phyloP scores from a whole-genome alignment of 2,888 invertebrate genomes.

The Empis livida region DNA sequence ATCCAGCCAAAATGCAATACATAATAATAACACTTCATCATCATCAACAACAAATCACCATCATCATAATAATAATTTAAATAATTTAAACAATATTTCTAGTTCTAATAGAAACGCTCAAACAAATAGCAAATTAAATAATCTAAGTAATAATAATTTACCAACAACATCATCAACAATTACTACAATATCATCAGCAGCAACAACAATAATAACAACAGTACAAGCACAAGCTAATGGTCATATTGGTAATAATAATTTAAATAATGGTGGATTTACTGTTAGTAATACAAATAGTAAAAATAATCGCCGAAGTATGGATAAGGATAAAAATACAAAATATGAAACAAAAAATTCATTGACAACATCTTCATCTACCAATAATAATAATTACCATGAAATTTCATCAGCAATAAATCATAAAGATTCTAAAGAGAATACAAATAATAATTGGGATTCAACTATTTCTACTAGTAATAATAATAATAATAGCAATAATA shows the following conservation, averaged over 20 bases:
- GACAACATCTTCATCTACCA: conserved; percentile 11
- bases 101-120: conserved; percentile 19
- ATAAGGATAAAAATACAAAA: conserved; percentile 28
- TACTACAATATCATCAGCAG: conserved; percentile 10
- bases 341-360: conserved; percentile 6
- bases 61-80: conserved; percentile 2
- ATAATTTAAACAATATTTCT: conserved; percentile 14
- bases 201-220: conserved; percentile 9
- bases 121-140: conserved; percentile 11
- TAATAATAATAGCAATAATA: conserved; percentile 22
- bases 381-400: conserved; percentile 13
- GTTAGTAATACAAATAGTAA: neutral
- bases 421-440: neutral
- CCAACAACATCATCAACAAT: neutral
- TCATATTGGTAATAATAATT: conserved; percentile 10
- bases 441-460: neutral
- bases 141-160: conserved; percentile 1
- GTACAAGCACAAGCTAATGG: conserved; percentile 22
- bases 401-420: neutral
- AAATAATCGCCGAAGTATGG: conserved; percentile 29
- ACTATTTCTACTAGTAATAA: conserved; percentile 14
- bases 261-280: conserved; percentile 2
- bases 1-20: no score
- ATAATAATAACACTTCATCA: neutral
- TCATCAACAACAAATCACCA: conserved; percentile 3